Conservation (phyloP, 1,140 invertebrate species). For the Rhagoletis pomonella region DNA sequence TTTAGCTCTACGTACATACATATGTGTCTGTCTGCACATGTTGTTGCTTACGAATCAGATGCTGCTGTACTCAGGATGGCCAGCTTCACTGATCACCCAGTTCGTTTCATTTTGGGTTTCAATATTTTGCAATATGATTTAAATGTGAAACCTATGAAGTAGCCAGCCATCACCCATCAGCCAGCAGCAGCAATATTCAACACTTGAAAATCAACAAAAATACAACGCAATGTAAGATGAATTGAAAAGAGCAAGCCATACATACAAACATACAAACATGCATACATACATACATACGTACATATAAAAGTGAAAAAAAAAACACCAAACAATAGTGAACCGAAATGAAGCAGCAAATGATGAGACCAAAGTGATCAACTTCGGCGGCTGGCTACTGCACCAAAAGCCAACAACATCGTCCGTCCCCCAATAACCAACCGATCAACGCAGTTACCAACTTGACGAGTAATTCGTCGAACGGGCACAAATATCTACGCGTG, state of each 20-base stretch:
- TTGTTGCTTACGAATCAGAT: background rate
- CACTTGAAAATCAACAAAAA: background rate
- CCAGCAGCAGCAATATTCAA: background rate
- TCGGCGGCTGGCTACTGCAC: background rate
- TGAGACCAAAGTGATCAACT: slow-evolving; percentile 25
- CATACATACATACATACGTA: too few species aligned
- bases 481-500: background rate
- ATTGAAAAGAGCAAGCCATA: background rate
- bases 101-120: background rate
- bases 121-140: slow-evolving; percentile 17
- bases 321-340: background rate
- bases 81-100: background rate
- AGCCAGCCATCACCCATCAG: background rate
- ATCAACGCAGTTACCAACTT: background rate
- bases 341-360: background rate
- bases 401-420: background rate
- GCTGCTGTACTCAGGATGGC: background rate
- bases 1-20: background rate
- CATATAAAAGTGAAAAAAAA: background rate
- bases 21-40: background rate
- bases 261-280: background rate
- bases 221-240: background rate
- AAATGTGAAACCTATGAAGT: background rate
- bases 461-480: background rate
- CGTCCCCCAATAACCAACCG: background rate